These are phyloP conservation scores for Avahi laniger DNA, from an alignment of 2,797 vertebrate species.

Conservation along the genomic window DNA sequence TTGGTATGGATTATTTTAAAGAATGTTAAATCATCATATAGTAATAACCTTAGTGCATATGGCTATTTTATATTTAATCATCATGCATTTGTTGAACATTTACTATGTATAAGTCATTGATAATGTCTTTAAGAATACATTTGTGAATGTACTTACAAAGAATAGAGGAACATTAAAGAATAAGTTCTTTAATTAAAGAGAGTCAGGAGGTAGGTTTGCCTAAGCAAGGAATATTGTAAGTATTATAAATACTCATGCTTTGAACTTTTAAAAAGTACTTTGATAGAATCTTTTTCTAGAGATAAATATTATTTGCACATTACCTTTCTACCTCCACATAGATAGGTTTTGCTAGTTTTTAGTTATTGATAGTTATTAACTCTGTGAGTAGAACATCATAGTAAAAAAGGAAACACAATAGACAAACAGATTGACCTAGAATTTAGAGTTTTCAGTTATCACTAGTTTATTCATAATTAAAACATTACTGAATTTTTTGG, in stretches of 20 bases:
- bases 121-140: neutral
- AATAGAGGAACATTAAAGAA: neutral
- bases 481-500: neutral
- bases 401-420: neutral
- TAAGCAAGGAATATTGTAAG: slow-evolving; percentile 29
- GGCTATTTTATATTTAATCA: slow-evolving; percentile 2
- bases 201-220: neutral
- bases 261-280: neutral
- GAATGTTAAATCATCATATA: neutral
- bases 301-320: neutral
- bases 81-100: neutral
- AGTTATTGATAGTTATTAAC: neutral
- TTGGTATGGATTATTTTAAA: slow-evolving; percentile 3
- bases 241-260: slow-evolving; percentile 10
- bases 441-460: slow-evolving; percentile 31
- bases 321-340: neutral
- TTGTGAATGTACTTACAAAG: neutral
- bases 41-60: neutral
- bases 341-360: slow-evolving; percentile 36
- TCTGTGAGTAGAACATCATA: neutral
- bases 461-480: neutral
- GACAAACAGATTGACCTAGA: neutral
- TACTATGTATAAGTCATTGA: neutral
- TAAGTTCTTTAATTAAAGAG: slow-evolving; percentile 24
- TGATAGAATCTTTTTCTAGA: slow-evolving; percentile 10